Conservation (phyloP, 2,888 invertebrate genomes). For the Margaritifera margaritifera region DNA sequence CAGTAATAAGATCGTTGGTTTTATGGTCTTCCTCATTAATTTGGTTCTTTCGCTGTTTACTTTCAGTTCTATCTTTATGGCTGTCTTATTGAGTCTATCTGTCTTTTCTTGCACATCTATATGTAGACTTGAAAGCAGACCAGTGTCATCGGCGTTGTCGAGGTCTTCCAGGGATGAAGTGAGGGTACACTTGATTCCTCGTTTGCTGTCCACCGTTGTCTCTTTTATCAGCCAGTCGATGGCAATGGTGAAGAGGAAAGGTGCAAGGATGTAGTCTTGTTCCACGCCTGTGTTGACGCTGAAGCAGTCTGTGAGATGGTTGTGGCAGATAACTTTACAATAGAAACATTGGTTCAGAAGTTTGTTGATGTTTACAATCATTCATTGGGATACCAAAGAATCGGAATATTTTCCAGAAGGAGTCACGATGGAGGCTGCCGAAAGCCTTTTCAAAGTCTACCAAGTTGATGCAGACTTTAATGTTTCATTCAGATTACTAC, state of each 20-base stretch:
- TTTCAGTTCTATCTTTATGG: too few relatives aligned
- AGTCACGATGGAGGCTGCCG: neutral
- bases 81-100: too few relatives aligned
- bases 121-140: neutral
- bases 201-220: neutral
- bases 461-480: neutral
- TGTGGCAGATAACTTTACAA: neutral
- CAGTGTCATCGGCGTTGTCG: constrained; percentile 3
- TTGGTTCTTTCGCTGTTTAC: too few relatives aligned
- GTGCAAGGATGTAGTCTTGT: neutral
- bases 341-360: neutral
- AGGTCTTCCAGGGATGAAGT: constrained; percentile 1
- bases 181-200: neutral
- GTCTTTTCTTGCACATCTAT: too few relatives aligned
- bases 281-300: neutral
- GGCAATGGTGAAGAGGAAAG: neutral
- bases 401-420: neutral
- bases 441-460: neutral
- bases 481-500: neutral
- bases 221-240: constrained; percentile 3
- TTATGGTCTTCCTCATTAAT: too few relatives aligned
- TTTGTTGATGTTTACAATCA: neutral
- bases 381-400: constrained; percentile 2
- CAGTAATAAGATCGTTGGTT: too few relatives aligned
- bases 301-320: neutral